Percentiles rank a stretch among this genome's conserved stretches.
Evolutionary conservation across 2,797 vertebrate species (phyloP).

Genomic region (Typhlichthys eigenmanni): DNA sequence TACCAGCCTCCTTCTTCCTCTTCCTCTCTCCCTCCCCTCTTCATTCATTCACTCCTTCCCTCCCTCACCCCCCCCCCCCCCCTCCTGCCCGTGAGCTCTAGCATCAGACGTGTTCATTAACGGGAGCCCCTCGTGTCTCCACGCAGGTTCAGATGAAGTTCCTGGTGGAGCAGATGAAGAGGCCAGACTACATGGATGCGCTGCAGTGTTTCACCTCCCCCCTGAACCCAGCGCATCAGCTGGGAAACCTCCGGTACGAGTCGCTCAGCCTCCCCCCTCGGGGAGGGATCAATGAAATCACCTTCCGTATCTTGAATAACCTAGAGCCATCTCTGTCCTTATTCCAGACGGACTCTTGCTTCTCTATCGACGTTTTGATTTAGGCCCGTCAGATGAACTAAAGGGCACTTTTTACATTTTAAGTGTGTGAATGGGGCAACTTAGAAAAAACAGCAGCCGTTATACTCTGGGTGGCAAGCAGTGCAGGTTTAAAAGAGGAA

Average conservation of each 20-base stretch:
- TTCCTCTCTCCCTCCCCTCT: neutral
- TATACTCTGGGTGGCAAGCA: too few species aligned
- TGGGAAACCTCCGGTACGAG: slow-evolving; percentile 90
- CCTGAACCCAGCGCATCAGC: slow-evolving; percentile 95
- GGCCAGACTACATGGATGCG: slow-evolving; percentile 98
- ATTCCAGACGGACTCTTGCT: neutral
- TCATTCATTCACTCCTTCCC: too few species aligned
- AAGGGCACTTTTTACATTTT: too few species aligned
- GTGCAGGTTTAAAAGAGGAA: too few species aligned
- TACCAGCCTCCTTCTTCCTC: neutral
- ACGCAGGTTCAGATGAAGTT: slow-evolving; percentile 98
- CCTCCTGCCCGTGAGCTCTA: too few species aligned
- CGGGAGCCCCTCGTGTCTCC: slow-evolving; percentile 5
- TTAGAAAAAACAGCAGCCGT: too few species aligned
- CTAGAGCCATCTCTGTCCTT: neutral
- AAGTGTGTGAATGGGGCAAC: too few species aligned
- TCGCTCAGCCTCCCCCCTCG: neutral
- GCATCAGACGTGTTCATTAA: neutral
- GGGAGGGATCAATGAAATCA: neutral
- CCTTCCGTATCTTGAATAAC: neutral
- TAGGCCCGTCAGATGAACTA: too few species aligned
- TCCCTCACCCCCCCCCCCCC: too few species aligned
- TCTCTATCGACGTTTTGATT: neutral
- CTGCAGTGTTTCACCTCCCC: slow-evolving; percentile 96
- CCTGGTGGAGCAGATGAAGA: slow-evolving; percentile 96